Evolutionary conservation across 2,888 invertebrate genomes (phyloP).

Genomic region (Oxystoma pomonae): DNA sequence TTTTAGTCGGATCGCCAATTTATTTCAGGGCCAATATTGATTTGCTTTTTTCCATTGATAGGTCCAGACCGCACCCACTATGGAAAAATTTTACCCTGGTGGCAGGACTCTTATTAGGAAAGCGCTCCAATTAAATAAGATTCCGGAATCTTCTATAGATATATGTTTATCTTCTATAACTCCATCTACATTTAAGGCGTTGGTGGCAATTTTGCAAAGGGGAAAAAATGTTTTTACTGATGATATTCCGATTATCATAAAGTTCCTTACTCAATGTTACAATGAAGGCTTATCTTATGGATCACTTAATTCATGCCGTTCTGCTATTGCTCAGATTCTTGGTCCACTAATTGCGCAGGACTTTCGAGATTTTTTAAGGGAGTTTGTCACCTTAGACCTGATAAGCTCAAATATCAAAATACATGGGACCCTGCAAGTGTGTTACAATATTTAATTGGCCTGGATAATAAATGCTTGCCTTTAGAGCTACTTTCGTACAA

Average conservation of each 20-base stretch:
- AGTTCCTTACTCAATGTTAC: neutral
- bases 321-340: conserved; percentile 5
- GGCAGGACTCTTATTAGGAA: conserved; percentile 13
- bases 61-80: conserved; percentile 14
- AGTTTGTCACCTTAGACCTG: conserved; percentile 4
- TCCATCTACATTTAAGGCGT: conserved; percentile 1
- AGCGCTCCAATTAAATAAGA: conserved; percentile 3
- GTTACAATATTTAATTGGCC: conserved; percentile 5
- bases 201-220: neutral
- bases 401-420: conserved; percentile 7
- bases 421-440: conserved; percentile 13
- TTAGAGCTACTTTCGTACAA: conserved; percentile 6
- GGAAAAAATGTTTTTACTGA: neutral
- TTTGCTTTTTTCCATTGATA: conserved; percentile 10
- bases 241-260: neutral
- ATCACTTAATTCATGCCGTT: conserved; percentile 4
- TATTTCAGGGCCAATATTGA: conserved; percentile 7
- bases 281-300: conserved; percentile 4
- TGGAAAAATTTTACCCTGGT: conserved; percentile 25
- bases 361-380: conserved; percentile 11
- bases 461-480: too few relatives aligned
- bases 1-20: conserved; percentile 9
- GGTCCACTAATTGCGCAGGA: neutral
- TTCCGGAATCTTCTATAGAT: conserved; percentile 11
- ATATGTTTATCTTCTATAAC: conserved; percentile 11